Percentiles rank a stretch among this genome's conserved stretches.
phyloP scores from a whole-genome alignment of 1,140 invertebrate species.

The Rhagoletis zephyria region DNA sequence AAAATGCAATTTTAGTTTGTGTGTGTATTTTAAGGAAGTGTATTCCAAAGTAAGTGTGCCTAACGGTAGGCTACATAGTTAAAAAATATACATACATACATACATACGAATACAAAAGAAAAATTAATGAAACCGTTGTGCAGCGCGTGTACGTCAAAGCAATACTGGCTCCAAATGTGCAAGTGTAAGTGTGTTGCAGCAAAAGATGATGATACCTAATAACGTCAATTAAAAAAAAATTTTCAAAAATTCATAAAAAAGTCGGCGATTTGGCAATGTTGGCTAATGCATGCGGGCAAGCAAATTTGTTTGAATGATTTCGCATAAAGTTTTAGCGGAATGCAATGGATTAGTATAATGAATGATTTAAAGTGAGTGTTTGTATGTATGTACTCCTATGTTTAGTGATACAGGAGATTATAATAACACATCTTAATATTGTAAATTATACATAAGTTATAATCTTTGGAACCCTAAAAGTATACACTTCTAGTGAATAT shows the following conservation, averaged over 20 bases:
- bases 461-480: no score
- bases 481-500: no score
- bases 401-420: no score
- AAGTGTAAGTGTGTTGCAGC: neutral
- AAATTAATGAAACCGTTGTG: neutral
- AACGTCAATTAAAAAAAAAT: no score
- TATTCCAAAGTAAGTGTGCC: no score
- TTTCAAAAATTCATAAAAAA: neutral
- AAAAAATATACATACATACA: neutral
- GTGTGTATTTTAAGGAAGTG: neutral
- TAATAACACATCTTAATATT: no score
- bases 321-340: no score
- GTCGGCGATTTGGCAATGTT: neutral
- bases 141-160: neutral
- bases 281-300: neutral
- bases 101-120: neutral
- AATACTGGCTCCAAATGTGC: no score
- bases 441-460: no score
- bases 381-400: neutral
- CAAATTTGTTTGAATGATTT: no score
- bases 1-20: neutral
- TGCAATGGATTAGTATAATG: neutral
- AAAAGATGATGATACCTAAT: no score
- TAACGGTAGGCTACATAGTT: conserved; percentile 17
- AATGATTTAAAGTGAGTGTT: neutral